These are phyloP conservation scores for Neopelma chrysocephalum DNA, from an alignment of 2,797 vertebrate genomes.

Conservation along the genomic window DNA sequence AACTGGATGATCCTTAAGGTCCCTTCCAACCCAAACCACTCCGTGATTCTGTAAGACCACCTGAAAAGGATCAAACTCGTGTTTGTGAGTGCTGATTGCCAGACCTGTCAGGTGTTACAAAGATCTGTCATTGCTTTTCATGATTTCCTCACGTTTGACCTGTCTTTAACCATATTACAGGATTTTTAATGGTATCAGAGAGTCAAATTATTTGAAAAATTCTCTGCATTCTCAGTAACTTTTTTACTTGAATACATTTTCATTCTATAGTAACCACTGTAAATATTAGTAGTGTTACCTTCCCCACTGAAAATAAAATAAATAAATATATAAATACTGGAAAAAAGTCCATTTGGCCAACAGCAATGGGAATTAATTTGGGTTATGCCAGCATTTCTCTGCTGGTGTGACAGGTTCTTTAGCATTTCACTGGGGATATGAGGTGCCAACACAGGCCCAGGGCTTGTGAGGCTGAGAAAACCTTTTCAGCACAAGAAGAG, in stretches of 20 bases:
- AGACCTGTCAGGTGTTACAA: background rate
- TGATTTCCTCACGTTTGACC: background rate
- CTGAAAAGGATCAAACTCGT: background rate
- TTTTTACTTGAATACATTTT: background rate
- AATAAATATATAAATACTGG: background rate
- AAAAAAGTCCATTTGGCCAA: fast-evolving
- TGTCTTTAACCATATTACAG: background rate
- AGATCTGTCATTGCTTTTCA: background rate
- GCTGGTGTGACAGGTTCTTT: background rate
- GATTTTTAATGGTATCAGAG: fast-evolving
- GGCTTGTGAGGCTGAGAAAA: fast-evolving
- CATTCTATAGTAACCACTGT: fast-evolving
- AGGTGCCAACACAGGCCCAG: too few species aligned
- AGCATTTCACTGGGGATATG: background rate
- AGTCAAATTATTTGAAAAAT: background rate
- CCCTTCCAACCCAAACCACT: background rate
- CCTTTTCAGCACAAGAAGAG: background rate
- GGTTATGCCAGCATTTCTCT: background rate
- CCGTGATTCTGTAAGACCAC: background rate
- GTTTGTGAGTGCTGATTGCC: fast-evolving
- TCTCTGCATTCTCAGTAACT: fast-evolving
- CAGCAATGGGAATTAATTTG: fast-evolving
- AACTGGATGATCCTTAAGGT: background rate
- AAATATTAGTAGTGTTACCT: fast-evolving
- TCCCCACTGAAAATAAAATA: background rate